phyloP scores from a whole-genome alignment of 1,140 invertebrate genomes.

The Drosophila parabipectinata region DNA sequence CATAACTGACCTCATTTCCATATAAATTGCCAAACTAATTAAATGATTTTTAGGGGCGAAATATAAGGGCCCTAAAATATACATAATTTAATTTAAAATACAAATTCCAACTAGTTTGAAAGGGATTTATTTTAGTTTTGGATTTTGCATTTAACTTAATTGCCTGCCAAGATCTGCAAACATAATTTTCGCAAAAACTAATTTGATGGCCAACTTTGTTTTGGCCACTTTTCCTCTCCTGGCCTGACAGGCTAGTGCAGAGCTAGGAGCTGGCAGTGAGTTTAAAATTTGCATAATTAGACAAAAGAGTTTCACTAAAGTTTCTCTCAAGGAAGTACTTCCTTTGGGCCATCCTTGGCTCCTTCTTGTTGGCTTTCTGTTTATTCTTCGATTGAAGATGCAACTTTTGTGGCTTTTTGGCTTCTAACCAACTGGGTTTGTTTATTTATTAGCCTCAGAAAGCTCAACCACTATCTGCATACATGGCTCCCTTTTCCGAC shows the following conservation, averaged over 20 bases:
- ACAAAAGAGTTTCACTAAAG: constrained; percentile 52
- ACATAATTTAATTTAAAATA: constrained; percentile 27
- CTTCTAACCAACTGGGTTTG: constrained; percentile 6
- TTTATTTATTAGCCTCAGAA: constrained; percentile 32
- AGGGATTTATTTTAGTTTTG: constrained; percentile 20
- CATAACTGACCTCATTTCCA: constrained; percentile 1
- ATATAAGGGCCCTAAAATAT: constrained; percentile 5
- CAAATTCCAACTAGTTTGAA: constrained; percentile 21
- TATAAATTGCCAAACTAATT: constrained; percentile 12
- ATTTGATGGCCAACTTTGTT: constrained; percentile 51
- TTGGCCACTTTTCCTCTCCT: constrained; percentile 14
- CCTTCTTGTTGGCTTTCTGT: constrained; percentile 27
- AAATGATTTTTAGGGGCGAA: no score
- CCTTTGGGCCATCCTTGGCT: constrained; percentile 14
- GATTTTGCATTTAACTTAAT: constrained; percentile 28
- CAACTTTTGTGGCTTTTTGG: constrained; percentile 48
- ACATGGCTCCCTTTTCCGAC: background rate
- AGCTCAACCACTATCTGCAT: constrained; percentile 4
- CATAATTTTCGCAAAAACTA: constrained; percentile 38
- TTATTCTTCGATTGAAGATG: constrained; percentile 50
- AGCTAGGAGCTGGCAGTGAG: constrained; percentile 11
- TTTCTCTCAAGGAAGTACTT: constrained; percentile 46
- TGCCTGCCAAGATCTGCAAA: constrained; percentile 39
- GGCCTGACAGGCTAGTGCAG: constrained; percentile 13
- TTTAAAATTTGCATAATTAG: constrained; percentile 72